A percentile compares a stretch with the other conserved stretches of the same genome.
phyloP scores from a whole-genome alignment of 2,888 invertebrate genomes.

The Pocota personata region DNA sequence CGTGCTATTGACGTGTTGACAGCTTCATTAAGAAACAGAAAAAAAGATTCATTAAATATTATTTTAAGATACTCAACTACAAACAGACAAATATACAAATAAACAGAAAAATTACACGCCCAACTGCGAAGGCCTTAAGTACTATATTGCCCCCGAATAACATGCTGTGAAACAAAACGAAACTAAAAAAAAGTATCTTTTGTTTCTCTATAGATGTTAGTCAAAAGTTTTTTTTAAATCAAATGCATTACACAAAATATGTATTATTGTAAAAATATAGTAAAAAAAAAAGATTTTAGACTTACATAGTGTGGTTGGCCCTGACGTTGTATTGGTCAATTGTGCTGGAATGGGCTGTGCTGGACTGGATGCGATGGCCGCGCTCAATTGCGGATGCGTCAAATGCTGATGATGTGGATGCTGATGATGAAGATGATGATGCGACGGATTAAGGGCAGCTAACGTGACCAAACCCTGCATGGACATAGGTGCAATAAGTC shows the following conservation, averaged over 20 bases:
- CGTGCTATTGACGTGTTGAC: constrained; percentile 47
- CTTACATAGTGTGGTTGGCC: constrained; percentile 81
- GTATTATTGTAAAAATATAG: not conserved
- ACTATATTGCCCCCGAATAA: not conserved
- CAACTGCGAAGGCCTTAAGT: not conserved
- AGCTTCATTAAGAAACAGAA: constrained; percentile 40
- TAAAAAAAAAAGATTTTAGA: no score
- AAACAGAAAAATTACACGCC: constrained; percentile 3
- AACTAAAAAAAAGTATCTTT: not conserved
- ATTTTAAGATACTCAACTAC: constrained; percentile 43
- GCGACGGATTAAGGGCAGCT: constrained; percentile 81
- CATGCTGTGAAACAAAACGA: constrained; percentile 15
- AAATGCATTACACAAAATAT: not conserved
- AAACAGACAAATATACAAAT: constrained; percentile 1
- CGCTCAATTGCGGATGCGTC: constrained; percentile 68
- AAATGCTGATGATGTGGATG: constrained; percentile 69
- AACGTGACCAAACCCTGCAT: constrained; percentile 95
- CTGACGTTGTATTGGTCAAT: constrained; percentile 80
- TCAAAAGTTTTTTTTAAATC: not conserved
- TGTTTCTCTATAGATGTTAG: constrained; percentile 13
- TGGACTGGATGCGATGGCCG: constrained; percentile 83
- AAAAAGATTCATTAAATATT: constrained; percentile 17
- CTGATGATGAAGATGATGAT: constrained; percentile 74
- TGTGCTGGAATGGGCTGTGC: constrained; percentile 76
- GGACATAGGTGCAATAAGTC: constrained; percentile 89